phyloP scores from a whole-genome alignment of 2,888 invertebrate species.

The Drosophila subquinaria region DNA sequence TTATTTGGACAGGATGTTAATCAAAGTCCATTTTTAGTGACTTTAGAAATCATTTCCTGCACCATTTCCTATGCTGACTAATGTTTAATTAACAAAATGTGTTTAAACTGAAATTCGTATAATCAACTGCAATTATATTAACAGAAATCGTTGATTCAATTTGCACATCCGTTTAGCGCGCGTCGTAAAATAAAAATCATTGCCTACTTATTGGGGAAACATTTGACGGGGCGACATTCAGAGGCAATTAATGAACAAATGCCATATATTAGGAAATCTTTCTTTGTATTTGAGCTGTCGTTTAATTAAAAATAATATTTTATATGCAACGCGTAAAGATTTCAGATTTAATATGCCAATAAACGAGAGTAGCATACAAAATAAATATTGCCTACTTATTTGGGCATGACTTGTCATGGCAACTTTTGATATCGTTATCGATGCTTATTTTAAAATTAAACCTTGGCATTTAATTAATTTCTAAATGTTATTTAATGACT shows the following conservation, averaged over 20 bases:
- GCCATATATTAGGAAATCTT: not conserved
- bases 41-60: not conserved
- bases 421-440: no score
- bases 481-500: no score
- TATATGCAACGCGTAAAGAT: not conserved
- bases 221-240: not conserved
- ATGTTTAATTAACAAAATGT: constrained; percentile 2
- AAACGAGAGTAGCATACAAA: not conserved
- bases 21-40: not conserved
- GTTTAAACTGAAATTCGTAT: not conserved
- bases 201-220: constrained; percentile 56
- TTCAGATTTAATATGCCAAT: not conserved
- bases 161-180: constrained; percentile 12
- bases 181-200: constrained; percentile 2
- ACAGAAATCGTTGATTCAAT: constrained; percentile 40
- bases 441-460: no score
- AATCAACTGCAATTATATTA: constrained; percentile 1
- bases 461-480: no score
- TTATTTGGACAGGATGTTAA: not conserved
- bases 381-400: not conserved
- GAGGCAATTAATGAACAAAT: not conserved
- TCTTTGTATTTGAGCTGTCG: not conserved
- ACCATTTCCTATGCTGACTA: not conserved
- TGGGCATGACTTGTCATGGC: not conserved
- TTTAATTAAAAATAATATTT: not conserved